phyloP scores from a whole-genome alignment of 1,140 invertebrate genomes.

The Gryon sp. region DNA sequence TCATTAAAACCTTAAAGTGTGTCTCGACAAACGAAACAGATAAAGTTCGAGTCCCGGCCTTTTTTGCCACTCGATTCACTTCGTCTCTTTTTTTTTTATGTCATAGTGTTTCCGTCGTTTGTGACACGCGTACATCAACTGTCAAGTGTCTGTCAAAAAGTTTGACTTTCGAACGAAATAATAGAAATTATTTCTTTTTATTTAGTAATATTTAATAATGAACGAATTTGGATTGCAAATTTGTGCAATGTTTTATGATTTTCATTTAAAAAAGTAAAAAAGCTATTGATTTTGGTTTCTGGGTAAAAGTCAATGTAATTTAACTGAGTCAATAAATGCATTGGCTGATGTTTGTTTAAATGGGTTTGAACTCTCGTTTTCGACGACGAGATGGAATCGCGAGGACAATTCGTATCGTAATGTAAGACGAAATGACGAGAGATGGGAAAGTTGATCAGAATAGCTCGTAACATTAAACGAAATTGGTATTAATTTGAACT shows the following conservation, averaged over 20 bases:
- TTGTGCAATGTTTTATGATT: no score
- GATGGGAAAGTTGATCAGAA: conserved; percentile 28
- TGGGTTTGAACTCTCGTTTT: no score
- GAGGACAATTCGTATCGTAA: conserved; percentile 9
- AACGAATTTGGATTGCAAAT: no score
- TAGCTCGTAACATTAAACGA: conserved; percentile 33
- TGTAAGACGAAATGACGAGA: conserved; percentile 19
- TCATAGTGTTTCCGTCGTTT: conserved; percentile 12
- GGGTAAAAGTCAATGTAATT: no score
- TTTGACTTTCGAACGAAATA: neutral
- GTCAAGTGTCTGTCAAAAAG: neutral
- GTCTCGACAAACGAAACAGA: conserved; percentile 24
- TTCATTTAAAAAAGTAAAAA: no score
- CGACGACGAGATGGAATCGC: neutral
- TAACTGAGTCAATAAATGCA: no score
- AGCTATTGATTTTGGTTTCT: no score
- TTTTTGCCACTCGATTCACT: conserved; percentile 8
- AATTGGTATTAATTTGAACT: conserved; percentile 61
- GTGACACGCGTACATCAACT: conserved; percentile 8
- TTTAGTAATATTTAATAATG: neutral
- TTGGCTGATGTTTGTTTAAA: no score
- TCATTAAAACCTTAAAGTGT: conserved; percentile 22
- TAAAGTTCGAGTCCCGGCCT: conserved; percentile 12
- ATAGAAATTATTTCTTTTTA: neutral
- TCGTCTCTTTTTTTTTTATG: conserved; percentile 2